Evolutionary conservation across 2,113 vertebrate genomes (phyloP).

Genomic region (Limnothrissa miodon): DNA sequence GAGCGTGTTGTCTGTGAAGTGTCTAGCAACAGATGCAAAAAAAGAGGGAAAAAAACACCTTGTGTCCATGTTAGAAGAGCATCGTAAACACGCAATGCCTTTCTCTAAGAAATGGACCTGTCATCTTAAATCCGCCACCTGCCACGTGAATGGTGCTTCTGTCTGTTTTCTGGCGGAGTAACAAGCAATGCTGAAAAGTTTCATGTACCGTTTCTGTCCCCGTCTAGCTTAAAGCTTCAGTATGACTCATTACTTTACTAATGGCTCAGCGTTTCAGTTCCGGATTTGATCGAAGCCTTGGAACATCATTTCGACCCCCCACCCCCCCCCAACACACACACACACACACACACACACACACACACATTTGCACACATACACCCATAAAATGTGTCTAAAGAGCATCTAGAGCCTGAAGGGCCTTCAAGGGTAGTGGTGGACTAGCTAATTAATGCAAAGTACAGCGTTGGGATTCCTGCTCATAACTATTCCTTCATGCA

Average conservation of each 20-base stretch:
- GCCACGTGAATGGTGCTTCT: background rate
- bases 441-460: constrained; percentile 50
- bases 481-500: constrained; percentile 38
- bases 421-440: constrained; percentile 42
- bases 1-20: background rate
- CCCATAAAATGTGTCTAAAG: constrained; percentile 38
- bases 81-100: background rate
- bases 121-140: background rate
- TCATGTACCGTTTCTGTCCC: background rate
- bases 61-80: background rate
- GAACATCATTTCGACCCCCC: background rate
- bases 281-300: background rate
- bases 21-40: background rate
- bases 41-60: background rate
- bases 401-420: constrained; percentile 31
- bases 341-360: constrained; percentile 25
- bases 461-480: constrained; percentile 42
- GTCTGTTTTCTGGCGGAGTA: background rate
- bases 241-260: constrained; percentile 1
- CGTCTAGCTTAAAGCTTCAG: background rate
- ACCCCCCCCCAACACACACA: constrained; percentile 23
- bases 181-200: background rate
- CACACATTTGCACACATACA: constrained; percentile 42
- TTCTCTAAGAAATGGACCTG: background rate
- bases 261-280: background rate